Evolutionary conservation across 2,113 vertebrate species (phyloP).

Genomic region (Nymphicus hollandicus): DNA sequence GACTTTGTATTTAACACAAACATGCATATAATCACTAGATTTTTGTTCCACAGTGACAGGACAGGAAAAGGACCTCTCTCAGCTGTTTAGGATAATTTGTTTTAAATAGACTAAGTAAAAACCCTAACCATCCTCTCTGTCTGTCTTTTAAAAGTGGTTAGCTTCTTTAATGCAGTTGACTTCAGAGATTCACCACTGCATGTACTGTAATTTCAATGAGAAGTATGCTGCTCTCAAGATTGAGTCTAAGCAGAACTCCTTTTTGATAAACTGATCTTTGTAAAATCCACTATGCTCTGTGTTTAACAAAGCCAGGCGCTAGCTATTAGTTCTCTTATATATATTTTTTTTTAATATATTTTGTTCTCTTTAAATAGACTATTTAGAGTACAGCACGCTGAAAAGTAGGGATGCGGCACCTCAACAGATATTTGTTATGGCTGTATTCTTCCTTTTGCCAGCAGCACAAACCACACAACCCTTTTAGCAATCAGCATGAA

Average conservation of each 20-base stretch:
- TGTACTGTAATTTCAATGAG: not conserved
- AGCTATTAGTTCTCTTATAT: constrained; percentile 20
- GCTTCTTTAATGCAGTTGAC: not conserved
- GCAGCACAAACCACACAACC: constrained; percentile 26
- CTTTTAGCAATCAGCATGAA: constrained; percentile 10
- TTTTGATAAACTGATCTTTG: constrained; percentile 44
- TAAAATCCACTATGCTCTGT: constrained; percentile 36
- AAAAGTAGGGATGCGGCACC: constrained; percentile 4
- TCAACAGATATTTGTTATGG: constrained; percentile 20
- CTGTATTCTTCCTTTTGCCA: constrained; percentile 5
- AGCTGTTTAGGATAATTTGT: not conserved
- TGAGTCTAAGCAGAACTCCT: not conserved
- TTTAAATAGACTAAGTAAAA: not conserved
- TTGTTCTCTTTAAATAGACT: constrained; percentile 52
- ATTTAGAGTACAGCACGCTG: constrained; percentile 41
- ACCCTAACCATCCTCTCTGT: not conserved
- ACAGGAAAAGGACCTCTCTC: not conserved
- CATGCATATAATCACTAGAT: not conserved
- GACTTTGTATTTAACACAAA: not conserved
- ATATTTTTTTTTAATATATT: not conserved
- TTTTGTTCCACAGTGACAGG: not conserved
- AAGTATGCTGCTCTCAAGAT: not conserved
- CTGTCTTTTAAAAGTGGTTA: not conserved
- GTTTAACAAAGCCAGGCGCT: constrained; percentile 50
- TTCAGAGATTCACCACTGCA: not conserved